These are phyloP conservation scores for Pan paniscus DNA, from an alignment of 2,113 vertebrate genomes.

Conservation along the genomic window DNA sequence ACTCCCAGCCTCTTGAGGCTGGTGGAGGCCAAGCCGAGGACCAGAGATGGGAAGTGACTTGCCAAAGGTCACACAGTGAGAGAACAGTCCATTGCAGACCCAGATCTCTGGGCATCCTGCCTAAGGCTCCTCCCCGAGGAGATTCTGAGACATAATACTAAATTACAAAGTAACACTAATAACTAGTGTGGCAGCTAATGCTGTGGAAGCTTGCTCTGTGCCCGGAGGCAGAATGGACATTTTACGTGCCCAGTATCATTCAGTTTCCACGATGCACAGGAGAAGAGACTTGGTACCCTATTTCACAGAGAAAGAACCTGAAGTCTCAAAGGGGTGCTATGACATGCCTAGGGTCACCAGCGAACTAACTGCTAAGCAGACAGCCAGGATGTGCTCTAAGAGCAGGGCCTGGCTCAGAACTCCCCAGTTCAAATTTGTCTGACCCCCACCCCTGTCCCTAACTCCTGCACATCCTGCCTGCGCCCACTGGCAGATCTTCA, in stretches of 20 bases:
- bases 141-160: not conserved
- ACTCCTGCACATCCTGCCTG: not conserved
- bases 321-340: not conserved
- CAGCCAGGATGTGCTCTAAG: not conserved
- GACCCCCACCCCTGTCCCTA: not conserved
- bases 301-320: not conserved
- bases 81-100: not conserved
- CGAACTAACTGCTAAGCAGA: too few relatives aligned
- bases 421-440: not conserved
- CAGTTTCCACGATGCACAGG: not conserved
- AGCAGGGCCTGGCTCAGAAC: not conserved
- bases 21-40: not conserved
- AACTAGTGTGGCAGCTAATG: not conserved
- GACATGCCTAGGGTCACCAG: not conserved
- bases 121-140: not conserved
- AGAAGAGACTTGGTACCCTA: not conserved
- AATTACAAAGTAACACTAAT: not conserved
- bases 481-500: not conserved
- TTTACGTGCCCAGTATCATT: rapidly evolving
- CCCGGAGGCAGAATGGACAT: not conserved
- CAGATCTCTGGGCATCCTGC: not conserved
- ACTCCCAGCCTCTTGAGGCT: not conserved
- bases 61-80: not conserved
- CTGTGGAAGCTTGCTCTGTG: not conserved
- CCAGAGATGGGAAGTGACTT: not conserved